phyloP scores from a whole-genome alignment of 1,140 invertebrate species.

The Magallana gigas region DNA sequence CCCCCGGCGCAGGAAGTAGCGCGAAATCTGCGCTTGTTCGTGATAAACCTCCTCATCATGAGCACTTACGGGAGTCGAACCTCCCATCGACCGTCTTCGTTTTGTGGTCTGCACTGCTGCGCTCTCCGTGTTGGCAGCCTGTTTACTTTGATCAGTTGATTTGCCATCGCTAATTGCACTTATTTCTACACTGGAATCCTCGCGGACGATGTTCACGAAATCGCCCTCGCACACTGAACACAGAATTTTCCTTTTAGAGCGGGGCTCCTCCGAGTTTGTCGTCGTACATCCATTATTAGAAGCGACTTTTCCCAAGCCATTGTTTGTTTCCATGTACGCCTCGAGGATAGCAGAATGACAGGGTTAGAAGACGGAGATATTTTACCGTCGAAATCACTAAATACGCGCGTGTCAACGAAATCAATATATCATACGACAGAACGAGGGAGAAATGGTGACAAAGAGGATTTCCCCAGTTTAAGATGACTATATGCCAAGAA shows the following conservation, averaged over 20 bases:
- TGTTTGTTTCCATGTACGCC: background rate
- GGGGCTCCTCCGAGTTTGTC: background rate
- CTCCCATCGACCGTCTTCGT: constrained; percentile 1
- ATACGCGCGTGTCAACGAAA: background rate
- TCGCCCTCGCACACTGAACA: constrained; percentile 8
- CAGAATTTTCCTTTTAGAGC: constrained; percentile 8
- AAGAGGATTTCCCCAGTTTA: no score
- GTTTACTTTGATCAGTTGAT: background rate
- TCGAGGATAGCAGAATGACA: background rate
- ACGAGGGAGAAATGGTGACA: no score
- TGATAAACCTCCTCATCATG: constrained; percentile 8
- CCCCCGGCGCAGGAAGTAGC: constrained; percentile 22
- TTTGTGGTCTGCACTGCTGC: background rate
- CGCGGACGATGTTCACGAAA: background rate
- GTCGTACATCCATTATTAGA: background rate
- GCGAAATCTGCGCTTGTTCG: background rate
- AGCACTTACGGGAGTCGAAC: background rate
- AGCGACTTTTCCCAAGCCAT: background rate
- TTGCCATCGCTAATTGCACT: background rate
- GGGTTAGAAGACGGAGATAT: background rate
- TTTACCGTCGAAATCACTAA: background rate
- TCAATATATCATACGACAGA: no score
- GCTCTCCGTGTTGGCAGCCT: background rate
- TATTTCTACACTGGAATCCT: background rate
- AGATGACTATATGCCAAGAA: no score